Evolutionary conservation across 2,797 vertebrate genomes (phyloP).

Genomic region (Muscicapa striata): DNA sequence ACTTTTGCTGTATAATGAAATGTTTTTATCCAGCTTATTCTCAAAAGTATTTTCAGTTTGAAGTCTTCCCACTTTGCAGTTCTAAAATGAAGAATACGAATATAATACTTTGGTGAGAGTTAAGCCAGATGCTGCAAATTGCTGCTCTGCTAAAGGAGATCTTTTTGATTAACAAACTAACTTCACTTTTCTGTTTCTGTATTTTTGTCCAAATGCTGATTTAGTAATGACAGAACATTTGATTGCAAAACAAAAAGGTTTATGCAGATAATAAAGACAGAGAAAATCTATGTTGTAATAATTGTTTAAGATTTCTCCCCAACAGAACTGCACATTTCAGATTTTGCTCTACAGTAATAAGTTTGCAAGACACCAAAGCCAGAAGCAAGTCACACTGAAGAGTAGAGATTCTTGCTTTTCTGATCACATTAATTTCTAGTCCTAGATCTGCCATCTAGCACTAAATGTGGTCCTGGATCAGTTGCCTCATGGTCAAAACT

Average conservation of each 20-base stretch:
- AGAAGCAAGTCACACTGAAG: not conserved
- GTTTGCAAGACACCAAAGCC: not conserved
- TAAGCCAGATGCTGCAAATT: not conserved
- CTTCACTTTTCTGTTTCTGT: not conserved
- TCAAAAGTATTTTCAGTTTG: not conserved
- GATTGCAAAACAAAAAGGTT: not conserved
- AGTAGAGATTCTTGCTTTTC: not conserved
- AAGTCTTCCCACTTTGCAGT: not conserved
- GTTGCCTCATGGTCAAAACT: not conserved
- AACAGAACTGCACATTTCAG: not conserved
- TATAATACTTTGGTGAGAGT: not conserved
- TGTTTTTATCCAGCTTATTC: not conserved
- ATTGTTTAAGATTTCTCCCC: not conserved
- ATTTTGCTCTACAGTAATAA: not conserved
- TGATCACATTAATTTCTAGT: not conserved
- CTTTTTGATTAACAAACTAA: not conserved
- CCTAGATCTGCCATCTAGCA: not conserved
- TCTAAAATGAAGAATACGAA: not conserved
- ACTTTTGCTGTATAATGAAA: not conserved
- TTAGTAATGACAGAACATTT: not conserved
- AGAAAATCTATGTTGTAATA: not conserved
- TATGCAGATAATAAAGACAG: not conserved
- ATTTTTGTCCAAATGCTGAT: not conserved
- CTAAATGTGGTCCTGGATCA: not conserved
- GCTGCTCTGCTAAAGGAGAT: not conserved